A percentile compares a stretch with the other conserved stretches of the same genome.
phyloP scores from a whole-genome alignment of 2,113 vertebrate genomes.

The Paramisgurnus dabryanus region DNA sequence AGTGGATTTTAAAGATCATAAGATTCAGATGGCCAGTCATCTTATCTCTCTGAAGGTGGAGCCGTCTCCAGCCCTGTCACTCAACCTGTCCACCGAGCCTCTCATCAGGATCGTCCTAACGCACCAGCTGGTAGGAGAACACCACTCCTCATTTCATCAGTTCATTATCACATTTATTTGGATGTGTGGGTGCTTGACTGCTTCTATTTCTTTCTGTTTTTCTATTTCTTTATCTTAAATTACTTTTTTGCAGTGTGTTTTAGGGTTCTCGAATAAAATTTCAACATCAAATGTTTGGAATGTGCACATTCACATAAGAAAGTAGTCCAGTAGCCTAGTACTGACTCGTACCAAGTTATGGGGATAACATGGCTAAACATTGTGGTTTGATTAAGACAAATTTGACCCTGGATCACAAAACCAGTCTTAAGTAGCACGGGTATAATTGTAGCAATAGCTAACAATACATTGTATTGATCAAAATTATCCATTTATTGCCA shows the following conservation, averaged over 20 bases:
- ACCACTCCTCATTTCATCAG: background rate
- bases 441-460: too few relatives aligned
- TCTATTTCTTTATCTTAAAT: too few relatives aligned
- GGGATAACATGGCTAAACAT: background rate
- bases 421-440: too few relatives aligned
- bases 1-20: slow-evolving; percentile 68
- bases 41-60: slow-evolving; percentile 91
- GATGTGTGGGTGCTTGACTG: background rate
- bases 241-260: too few relatives aligned
- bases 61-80: slow-evolving; percentile 78
- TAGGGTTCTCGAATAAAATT: too few relatives aligned
- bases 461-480: too few relatives aligned
- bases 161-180: background rate
- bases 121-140: slow-evolving; percentile 83
- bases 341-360: background rate
- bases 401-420: too few relatives aligned
- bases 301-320: background rate
- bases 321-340: too few relatives aligned
- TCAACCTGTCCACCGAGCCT: slow-evolving; percentile 82
- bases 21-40: slow-evolving; percentile 82
- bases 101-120: slow-evolving; percentile 85
- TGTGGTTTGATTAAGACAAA: background rate
- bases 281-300: too few relatives aligned
- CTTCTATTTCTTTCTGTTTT: background rate
- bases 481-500: too few relatives aligned